Conservation (phyloP, 2,797 vertebrate species). For the Mus spretus region DNA sequence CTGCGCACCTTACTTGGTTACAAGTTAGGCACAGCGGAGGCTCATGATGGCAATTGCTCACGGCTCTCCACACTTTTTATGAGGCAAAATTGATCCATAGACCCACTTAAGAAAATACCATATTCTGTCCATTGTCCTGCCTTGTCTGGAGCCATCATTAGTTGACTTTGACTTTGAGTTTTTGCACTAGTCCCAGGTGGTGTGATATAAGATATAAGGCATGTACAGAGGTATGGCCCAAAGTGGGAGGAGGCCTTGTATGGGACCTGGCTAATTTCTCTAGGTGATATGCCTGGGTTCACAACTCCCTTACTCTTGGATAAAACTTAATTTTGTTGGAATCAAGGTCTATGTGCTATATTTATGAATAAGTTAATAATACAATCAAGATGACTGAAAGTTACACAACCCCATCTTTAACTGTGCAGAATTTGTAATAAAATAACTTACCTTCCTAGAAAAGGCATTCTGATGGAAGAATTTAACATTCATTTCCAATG, state of each 20-base stretch:
- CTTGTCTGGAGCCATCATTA: not conserved
- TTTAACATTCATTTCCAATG: not conserved
- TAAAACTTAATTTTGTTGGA: not conserved
- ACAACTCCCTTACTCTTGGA: not conserved
- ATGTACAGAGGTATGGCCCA: not conserved
- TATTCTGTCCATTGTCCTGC: not conserved
- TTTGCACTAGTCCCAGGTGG: not conserved
- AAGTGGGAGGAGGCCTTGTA: not conserved
- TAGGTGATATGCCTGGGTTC: not conserved
- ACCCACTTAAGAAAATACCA: not conserved
- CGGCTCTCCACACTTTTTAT: too few species aligned
- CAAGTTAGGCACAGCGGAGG: too few species aligned
- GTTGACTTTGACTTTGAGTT: not conserved
- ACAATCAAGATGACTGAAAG: not conserved
- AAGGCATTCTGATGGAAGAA: not conserved
- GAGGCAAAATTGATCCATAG: not conserved
- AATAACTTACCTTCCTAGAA: not conserved
- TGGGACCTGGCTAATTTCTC: not conserved
- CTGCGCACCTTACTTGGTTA: too few species aligned
- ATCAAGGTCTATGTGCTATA: not conserved
- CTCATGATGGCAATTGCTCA: too few species aligned
- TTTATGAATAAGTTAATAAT: conserved; percentile 10
- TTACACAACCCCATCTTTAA: not conserved
- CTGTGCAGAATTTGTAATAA: conserved; percentile 1
- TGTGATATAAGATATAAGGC: not conserved